Evolutionary conservation across 2,888 invertebrate species (phyloP), one percentile per base, ranked within the genome.

Genomic region (Spicauda simplicius): DNA sequence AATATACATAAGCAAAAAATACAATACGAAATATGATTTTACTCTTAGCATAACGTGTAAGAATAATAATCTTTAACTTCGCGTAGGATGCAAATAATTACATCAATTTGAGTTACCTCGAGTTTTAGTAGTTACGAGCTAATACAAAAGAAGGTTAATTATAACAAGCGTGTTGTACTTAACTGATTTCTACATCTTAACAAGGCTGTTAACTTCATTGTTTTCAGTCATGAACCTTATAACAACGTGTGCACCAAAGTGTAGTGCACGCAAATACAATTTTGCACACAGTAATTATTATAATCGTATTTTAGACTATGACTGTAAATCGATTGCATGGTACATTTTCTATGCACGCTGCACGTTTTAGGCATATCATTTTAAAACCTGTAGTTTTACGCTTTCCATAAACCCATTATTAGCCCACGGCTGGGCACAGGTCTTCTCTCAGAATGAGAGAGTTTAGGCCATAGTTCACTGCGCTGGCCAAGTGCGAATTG

Each of bases 111-210:
- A 69, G 68, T 73, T 70, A 72, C 76, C 76, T 73, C 74, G 74
- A 64, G 70, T 72, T 71, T 73, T 76, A 71, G 71, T 73, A 73
- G 64, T 71, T 73, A 66, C 71, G 66, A 72, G 69, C 70, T 64
- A 52, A 61, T 64, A 57, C 57, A 70, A 71, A 71, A 72, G 70
- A 76, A 73, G 73, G 75, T 76, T 75, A 75, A 75, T 75, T 73
- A 70, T 74, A 70, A 65, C 65, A 58, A 61, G 70, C 67, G 68
- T 70, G 68, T 64, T 53, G n/a, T 61, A 63, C 52, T 70, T 59
- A 70, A 71, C 71, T 69, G 70, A 72, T 76, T 74, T 75, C 76
- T 73, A 71, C 72, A 74, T 72, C 60, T 67, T 62, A 71, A 70
- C 72, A 74, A 76, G 76, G 73, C 59, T 72, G 61, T 54, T 60